Evolutionary conservation across 2,113 vertebrate genomes (phyloP), one percentile per base, ranked within the genome.

Genomic region (Corvus moneduloides): DNA sequence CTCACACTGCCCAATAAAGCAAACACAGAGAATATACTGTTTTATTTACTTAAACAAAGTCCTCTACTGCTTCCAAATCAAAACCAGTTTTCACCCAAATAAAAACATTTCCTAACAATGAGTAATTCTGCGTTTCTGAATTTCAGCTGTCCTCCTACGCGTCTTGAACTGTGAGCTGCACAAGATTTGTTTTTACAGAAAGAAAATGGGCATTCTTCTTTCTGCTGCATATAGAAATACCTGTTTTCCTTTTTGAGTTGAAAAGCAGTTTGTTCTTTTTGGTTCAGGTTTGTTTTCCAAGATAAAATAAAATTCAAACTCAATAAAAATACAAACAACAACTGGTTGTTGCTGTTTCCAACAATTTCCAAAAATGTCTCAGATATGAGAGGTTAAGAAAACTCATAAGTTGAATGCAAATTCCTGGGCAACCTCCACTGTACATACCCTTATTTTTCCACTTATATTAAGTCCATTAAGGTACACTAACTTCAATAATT

Each of bases 111-210:
- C 62, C 66, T 88, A 55, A 73, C 74, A 85, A 71, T 41, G 51
- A 83, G 21, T 46, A 86, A 77, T 49, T 46, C 76, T 16, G 33
- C 0, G 0, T 85, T 93, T 26, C 68, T 71, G 63, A 74, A 76
- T 90, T 94, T 77, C 73, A 95, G 73, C 76, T 96, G 82, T 94
- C 93, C 92, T 96, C 87, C 93, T 90, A 83, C 78, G 14, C 16
- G 7, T 20, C 17, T n/a, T 90, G 75, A 92, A 64, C 72, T 35
- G 21, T 58, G 85, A 1, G 4, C 41, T 62, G 51, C 27, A 74
- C 17, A 75, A 16, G 23, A 71, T 73, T 63, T 90, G 46, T 85
- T 94, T 96, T 54, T 66, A 87, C n/a, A 76, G 78, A 33, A 76
- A 76, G 43, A 84, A 90, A 95, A 89, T 9, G 27, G 66, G 46